A percentile compares a stretch with the other conserved stretches of the same genome.
Evolutionary conservation across 2,113 vertebrate genomes (phyloP).

Genomic region (Pedionomus torquatus): DNA sequence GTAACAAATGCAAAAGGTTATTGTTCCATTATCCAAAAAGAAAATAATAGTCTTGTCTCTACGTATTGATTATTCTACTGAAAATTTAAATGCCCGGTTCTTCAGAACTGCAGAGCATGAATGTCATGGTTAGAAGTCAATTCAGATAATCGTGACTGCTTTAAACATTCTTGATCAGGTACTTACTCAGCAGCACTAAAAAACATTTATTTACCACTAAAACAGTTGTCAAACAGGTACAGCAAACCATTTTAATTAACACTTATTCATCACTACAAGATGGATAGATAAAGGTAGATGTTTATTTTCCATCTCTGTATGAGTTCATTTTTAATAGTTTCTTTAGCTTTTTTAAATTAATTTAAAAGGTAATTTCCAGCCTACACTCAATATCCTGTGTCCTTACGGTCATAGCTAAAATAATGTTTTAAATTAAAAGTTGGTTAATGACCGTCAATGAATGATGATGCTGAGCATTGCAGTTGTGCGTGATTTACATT

Average conservation of each 20-base stretch:
- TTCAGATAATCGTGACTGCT: neutral
- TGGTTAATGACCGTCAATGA: neutral
- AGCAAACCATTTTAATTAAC: neutral
- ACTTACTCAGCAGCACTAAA: neutral
- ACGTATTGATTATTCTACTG: neutral
- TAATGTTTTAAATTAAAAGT: neutral
- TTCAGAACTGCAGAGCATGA: neutral
- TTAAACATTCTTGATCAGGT: neutral
- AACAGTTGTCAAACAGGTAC: neutral
- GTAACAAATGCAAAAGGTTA: neutral
- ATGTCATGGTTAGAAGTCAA: neutral
- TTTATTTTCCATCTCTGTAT: conserved; percentile 27
- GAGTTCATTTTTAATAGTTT: conserved; percentile 39
- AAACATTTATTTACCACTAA: neutral
- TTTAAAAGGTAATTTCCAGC: conserved; percentile 39
- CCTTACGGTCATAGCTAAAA: neutral
- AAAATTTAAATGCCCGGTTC: neutral
- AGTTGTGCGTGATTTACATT: neutral
- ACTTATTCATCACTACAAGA: conserved; percentile 8
- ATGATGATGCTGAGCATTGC: neutral
- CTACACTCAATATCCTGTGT: neutral
- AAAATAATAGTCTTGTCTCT: neutral
- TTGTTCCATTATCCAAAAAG: neutral
- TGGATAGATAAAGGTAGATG: conserved; percentile 7
- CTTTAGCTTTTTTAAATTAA: conserved; percentile 49